Base-by-base conservation (phyloP, 2,888 invertebrate genomes). In the Allacma fusca region DNA sequence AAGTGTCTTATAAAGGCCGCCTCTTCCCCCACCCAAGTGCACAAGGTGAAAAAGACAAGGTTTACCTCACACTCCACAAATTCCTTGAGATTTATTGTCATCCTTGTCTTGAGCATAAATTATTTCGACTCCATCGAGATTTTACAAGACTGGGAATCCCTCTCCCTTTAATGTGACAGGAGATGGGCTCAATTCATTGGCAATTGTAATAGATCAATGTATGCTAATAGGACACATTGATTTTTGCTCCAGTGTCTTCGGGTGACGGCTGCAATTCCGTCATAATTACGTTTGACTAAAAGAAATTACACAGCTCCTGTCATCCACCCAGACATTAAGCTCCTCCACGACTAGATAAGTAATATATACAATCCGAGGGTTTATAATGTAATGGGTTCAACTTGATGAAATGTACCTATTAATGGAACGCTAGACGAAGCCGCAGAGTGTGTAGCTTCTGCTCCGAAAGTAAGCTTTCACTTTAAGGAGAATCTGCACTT, bases 61-160 rank as follows among this genome's bases (percentile, higher is more conserved):
- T n/a, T 50, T 50, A 50, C 50, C 50, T 50, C 50, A 50, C n/a
- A 19, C 50, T 50, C 50, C 50, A 50, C 50, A 50, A 50, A 50
- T 50, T 50, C 50, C 50, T 50, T 16, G 1, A 50, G 50, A 50
- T 50, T 50, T 50, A 50, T 50, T 50, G 50, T 50, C 50, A n/a
- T 50, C 50, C 19, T 16, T 16, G 19, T 50, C 50, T 16, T 12
- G 5, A 50, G 34, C n/a, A 50, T 50, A 50, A 50, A 50, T 50
- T 50, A 50, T 50, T 50, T 50, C 9, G 2, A 4, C 50, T 50
- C 50, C 50, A 16, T 50, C 2, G 50, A 50, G 50, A 50, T 50
- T 50, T 50, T 19, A 4, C 34, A 34, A 34, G 4, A 34, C 9
- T 7, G 4, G 34, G 2, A 50, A 1, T n/a, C 4, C 50, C n/a